A percentile compares a stretch with the other conserved stretches of the same genome.
Conservation (phyloP, 2,888 invertebrate genomes). For the Heliconius aoede region DNA sequence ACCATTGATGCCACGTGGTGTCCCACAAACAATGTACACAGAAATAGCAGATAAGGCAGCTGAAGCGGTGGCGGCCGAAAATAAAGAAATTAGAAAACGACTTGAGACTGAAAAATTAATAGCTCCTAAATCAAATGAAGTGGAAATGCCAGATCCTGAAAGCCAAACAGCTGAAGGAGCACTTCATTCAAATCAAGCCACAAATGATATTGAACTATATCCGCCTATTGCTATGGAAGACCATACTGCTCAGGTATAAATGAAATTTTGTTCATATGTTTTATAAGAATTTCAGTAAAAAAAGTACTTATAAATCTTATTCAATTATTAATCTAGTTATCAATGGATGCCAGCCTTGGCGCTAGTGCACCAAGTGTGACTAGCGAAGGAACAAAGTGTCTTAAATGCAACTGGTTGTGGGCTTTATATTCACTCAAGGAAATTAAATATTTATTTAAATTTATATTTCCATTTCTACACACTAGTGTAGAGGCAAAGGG, state of each 20-base stretch:
- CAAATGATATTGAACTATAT: constrained; percentile 62
- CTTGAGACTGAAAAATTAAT: constrained; percentile 69
- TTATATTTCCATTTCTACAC: too few relatives aligned
- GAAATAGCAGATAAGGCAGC: constrained; percentile 92
- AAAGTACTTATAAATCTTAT: too few relatives aligned
- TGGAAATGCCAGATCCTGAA: constrained; percentile 64
- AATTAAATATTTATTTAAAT: too few relatives aligned
- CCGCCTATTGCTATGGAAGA: constrained; percentile 79
- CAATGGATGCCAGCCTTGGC: too few relatives aligned
- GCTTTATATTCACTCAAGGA: too few relatives aligned
- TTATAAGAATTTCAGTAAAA: too few relatives aligned
- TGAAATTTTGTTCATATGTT: neutral
- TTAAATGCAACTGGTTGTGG: too few relatives aligned
- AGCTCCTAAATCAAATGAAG: constrained; percentile 67
- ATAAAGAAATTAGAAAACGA: constrained; percentile 70
- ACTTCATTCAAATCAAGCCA: constrained; percentile 60
- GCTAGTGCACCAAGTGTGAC: too few relatives aligned
- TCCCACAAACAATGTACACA: constrained; percentile 93
- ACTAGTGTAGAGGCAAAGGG: too few relatives aligned
- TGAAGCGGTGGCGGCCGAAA: constrained; percentile 68
- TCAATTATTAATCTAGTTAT: too few relatives aligned
- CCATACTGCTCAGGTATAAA: constrained; percentile 68
- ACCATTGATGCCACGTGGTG: constrained; percentile 92
- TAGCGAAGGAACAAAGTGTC: too few relatives aligned
- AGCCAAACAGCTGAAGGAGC: constrained; percentile 65